Evolutionary conservation across 2,113 vertebrate genomes (phyloP).

Genomic region (Nesoenas mayeri): DNA sequence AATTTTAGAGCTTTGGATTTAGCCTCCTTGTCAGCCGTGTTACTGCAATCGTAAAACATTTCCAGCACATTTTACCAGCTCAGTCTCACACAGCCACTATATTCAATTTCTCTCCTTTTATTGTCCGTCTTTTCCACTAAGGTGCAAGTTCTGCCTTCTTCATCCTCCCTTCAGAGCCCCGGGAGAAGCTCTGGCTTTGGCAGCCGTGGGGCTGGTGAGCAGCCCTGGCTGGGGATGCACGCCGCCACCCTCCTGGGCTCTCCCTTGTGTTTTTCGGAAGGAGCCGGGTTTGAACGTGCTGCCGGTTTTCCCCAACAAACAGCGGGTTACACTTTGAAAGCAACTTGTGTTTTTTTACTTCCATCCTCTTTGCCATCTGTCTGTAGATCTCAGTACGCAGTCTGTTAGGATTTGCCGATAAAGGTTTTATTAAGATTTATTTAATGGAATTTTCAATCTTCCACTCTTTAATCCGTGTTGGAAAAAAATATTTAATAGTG

Average conservation of each 20-base stretch:
- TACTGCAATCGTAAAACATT: not conserved
- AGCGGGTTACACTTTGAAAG: conserved; percentile 10
- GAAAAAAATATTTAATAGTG: conserved; percentile 36
- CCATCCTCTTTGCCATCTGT: conserved; percentile 57
- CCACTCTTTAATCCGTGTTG: not conserved
- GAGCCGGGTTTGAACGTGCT: not conserved
- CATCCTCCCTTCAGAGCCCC: not conserved
- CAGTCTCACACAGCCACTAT: not conserved
- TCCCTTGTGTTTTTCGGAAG: not conserved
- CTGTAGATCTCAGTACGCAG: not conserved
- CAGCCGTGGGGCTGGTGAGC: not conserved
- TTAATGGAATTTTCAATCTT: conserved; percentile 56
- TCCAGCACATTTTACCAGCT: accelerated
- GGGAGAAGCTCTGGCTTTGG: not conserved
- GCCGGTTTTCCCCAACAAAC: not conserved
- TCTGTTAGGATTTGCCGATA: conserved; percentile 34
- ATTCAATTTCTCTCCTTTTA: not conserved
- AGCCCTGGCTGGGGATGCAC: not conserved
- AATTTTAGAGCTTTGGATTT: not conserved
- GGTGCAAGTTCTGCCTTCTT: not conserved
- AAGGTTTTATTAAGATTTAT: conserved; percentile 57
- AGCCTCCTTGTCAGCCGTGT: not conserved
- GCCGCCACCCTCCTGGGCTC: accelerated
- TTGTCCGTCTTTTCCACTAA: not conserved
- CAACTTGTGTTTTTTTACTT: not conserved